Conservation (phyloP, 2,888 invertebrate species). For the Hypena proboscidalis region DNA sequence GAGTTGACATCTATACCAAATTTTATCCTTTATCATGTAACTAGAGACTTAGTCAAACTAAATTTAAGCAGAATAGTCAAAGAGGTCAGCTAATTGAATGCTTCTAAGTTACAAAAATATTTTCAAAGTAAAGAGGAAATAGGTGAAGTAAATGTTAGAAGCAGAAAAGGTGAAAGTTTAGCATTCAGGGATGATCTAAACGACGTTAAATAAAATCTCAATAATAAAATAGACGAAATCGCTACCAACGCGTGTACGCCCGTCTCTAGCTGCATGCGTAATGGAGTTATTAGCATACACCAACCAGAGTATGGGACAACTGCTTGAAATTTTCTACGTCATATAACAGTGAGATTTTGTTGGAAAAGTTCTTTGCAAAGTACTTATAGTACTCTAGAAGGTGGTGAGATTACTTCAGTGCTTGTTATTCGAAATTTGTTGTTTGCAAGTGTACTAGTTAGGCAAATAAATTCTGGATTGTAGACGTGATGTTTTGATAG, state of each 20-base stretch:
- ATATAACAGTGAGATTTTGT: conserved; percentile 63
- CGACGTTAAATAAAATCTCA: neutral
- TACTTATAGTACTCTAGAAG: conserved; percentile 11
- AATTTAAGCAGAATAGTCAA: neutral
- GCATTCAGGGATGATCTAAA: conserved; percentile 1
- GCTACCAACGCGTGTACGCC: neutral
- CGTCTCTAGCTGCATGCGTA: conserved; percentile 54
- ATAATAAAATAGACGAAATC: neutral
- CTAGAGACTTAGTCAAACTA: no score
- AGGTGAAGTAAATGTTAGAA: no score
- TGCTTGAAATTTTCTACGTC: conserved; percentile 65
- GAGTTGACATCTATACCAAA: no score
- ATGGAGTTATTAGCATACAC: conserved; percentile 68
- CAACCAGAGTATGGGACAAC: conserved; percentile 57
- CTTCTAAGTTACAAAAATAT: no score
- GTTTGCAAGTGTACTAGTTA: neutral
- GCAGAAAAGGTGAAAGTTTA: no score
- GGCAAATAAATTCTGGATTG: no score
- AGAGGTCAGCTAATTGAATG: no score
- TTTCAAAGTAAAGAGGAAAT: no score
- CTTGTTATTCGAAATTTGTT: conserved; percentile 2
- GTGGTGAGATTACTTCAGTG: conserved; percentile 4
- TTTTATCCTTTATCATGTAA: no score
- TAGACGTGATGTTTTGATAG: no score
- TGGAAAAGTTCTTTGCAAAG: conserved; percentile 30